Percentiles rank a stretch among this genome's conserved stretches.
phyloP scores from a whole-genome alignment of 92 coral and sea anemone genomes.

The Parazoanthus atlanticus region DNA sequence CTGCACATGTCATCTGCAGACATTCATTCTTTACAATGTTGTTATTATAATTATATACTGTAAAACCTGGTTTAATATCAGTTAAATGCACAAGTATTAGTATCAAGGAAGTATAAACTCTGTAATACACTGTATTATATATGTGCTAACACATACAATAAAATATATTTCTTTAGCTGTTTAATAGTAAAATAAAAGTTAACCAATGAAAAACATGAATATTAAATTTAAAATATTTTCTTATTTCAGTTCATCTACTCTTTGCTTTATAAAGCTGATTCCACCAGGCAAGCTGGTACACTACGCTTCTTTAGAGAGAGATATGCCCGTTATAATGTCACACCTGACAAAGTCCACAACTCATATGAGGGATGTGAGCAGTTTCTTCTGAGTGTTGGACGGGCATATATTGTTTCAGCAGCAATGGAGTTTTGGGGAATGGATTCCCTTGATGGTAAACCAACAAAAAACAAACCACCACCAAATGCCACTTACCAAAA shows the following conservation, averaged over 20 bases:
- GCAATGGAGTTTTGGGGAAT: conserved; percentile 72
- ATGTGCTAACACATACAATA: background rate
- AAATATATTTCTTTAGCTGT: background rate
- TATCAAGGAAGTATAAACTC: background rate
- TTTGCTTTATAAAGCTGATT: conserved; percentile 32
- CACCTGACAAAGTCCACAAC: too few relatives aligned
- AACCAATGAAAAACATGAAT: background rate
- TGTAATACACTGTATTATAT: background rate
- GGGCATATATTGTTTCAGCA: conserved; percentile 64
- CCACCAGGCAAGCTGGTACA: conserved; percentile 62
- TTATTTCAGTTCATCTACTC: conserved; percentile 26
- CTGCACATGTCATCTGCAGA: background rate
- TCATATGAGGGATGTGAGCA: conserved; percentile 78
- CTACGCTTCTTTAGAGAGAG: conserved; percentile 67
- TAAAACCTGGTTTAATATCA: conserved; percentile 45
- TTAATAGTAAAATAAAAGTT: too few relatives aligned
- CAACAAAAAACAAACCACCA: conserved; percentile 52
- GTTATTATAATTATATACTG: conserved; percentile 24
- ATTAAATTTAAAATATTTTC: background rate
- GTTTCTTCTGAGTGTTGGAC: conserved; percentile 60
- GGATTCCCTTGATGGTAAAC: conserved; percentile 28
- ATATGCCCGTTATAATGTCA: too few relatives aligned
- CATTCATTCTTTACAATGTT: background rate
- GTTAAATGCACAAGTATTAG: background rate
- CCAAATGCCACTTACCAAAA: conserved; percentile 7